Conservation (phyloP, 2,888 invertebrate species). For the Desoria tigrina region DNA sequence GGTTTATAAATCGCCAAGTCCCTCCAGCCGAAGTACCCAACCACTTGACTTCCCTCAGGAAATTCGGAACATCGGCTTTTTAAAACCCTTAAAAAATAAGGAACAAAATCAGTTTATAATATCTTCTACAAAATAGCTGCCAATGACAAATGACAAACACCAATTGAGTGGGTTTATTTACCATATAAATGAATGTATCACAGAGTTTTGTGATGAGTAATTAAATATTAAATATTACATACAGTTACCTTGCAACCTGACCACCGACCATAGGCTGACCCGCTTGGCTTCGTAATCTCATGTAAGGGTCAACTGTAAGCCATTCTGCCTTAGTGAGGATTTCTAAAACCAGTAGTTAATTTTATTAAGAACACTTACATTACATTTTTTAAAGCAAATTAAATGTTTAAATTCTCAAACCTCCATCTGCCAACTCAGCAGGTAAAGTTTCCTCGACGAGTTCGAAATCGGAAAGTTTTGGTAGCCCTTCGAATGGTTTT, state of each 20-base stretch:
- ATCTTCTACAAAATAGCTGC: no score
- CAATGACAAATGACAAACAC: no score
- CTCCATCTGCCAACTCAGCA: slow-evolving; percentile 65
- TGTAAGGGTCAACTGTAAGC: slow-evolving; percentile 75
- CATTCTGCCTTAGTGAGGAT: slow-evolving; percentile 68
- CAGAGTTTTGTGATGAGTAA: background rate
- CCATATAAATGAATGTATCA: background rate
- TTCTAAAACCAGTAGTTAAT: slow-evolving; percentile 50
- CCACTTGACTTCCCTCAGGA: slow-evolving; percentile 67
- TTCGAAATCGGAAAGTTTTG: slow-evolving; percentile 67
- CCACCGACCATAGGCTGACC: slow-evolving; percentile 69
- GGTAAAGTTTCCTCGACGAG: slow-evolving; percentile 69
- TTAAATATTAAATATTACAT: background rate
- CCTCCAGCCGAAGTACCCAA: slow-evolving; percentile 70
- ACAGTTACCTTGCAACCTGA: slow-evolving; percentile 69
- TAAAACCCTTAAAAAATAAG: slow-evolving; percentile 62
- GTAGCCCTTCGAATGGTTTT: slow-evolving; percentile 54
- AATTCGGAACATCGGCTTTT: slow-evolving; percentile 67
- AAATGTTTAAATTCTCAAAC: slow-evolving; percentile 58
- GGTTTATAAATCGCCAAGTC: slow-evolving; percentile 32
- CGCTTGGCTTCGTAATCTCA: slow-evolving; percentile 59
- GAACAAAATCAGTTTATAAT: background rate
- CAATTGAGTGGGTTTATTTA: background rate
- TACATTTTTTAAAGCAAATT: no score
- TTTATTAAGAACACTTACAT: background rate